Evolutionary conservation across 2,888 invertebrate species (phyloP).

Genomic region (Tenthredo notha): DNA sequence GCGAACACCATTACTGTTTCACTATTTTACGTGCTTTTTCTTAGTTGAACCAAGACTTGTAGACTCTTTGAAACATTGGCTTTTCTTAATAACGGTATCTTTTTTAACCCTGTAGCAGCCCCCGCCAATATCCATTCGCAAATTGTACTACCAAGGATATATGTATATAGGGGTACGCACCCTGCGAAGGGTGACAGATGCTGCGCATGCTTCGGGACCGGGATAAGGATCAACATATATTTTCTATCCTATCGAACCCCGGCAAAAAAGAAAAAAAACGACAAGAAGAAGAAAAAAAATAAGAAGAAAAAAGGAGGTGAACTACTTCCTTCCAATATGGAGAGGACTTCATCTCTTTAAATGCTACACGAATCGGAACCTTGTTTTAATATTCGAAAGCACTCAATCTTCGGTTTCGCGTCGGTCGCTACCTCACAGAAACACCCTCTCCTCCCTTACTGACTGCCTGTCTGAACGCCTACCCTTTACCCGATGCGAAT

Average conservation of each 20-base stretch:
- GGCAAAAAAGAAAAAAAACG: background rate
- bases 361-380: slow-evolving; percentile 39
- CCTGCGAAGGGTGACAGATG: background rate
- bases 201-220: slow-evolving; percentile 12
- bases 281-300: background rate
- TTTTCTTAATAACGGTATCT: slow-evolving; percentile 24
- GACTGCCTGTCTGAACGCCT: background rate
- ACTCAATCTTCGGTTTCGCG: slow-evolving; percentile 39
- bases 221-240: slow-evolving; percentile 41
- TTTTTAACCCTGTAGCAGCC: background rate
- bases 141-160: background rate
- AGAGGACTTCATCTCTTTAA: slow-evolving; percentile 44
- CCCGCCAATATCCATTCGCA: slow-evolving; percentile 34
- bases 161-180: background rate
- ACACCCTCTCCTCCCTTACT: background rate
- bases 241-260: background rate
- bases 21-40: slow-evolving; percentile 37
- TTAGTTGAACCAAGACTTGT: background rate
- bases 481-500: slow-evolving; percentile 4
- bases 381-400: slow-evolving; percentile 39
- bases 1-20: background rate
- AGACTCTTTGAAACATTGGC: slow-evolving; percentile 19
- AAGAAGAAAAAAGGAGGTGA: background rate
- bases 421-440: background rate
- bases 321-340: background rate